Evolutionary conservation across 2,888 invertebrate species (phyloP), one percentile per base, ranked within the genome.

Genomic region (Erebia palarica): DNA sequence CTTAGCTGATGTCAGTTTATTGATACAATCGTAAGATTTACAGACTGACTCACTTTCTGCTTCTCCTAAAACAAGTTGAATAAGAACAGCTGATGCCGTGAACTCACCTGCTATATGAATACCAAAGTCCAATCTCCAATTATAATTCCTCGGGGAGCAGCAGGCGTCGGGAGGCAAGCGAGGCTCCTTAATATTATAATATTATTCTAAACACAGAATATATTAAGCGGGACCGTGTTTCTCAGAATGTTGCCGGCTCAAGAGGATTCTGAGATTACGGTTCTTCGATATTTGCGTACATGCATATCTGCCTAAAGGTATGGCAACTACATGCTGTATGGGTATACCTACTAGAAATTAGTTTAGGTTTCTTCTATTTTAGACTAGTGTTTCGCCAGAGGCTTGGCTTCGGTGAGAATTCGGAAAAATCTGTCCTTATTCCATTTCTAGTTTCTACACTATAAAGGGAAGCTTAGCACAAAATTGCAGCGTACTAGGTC

Each of bases 171-270:
- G 80, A 79, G 79, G 77, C 80, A 72, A 79, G 80, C 75, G 77
- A 77, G 79, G 79, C 87, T 86, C 84, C 88, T 91, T 89, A 90
- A 89, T 91, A 92, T 92, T 92, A 90, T 92, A 92, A 92, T 91
- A 84, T 87, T 90, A 92, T 92, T 92, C 90, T 87, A 88, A 91
- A 91, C 90, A 90, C 82, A 83, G 92, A 91, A 92, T 92, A 91
- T 82, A 91, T 92, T 91, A 90, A 81, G 80, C 49, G 79, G 71
- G 73, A 69, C 82, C 80, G 82, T 84, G 83, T 80, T 77, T 77
- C 77, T 70, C 77, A 70, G 77, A 65, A 78, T 79, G 79, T 76
- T 75, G 78, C 72, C 71, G 68, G 68, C 75, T 75, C 71, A 71
- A 70, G 73, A 72, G 59, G 67, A 27, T 55, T 51, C 53, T 8